These are phyloP conservation scores for Drosophila ercepeae DNA, from an alignment of 1,140 invertebrate genomes.

Conservation along the genomic window DNA sequence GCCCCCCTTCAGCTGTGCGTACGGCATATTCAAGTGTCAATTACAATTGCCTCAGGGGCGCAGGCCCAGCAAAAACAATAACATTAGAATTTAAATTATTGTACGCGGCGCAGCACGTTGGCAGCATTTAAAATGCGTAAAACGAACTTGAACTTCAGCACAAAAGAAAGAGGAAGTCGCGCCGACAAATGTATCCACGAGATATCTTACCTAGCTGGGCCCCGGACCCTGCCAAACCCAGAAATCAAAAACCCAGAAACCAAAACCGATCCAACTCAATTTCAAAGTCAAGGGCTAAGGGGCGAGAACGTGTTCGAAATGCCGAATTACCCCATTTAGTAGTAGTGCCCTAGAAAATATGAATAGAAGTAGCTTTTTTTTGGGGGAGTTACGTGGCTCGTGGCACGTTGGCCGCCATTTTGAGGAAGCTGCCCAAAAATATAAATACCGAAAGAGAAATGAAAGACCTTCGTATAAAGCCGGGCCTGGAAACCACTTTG, in stretches of 20 bases:
- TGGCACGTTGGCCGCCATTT: slow-evolving; percentile 62
- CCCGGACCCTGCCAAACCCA: background rate
- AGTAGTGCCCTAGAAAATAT: slow-evolving; percentile 34
- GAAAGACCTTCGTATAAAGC: slow-evolving; percentile 49
- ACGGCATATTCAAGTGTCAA: slow-evolving; percentile 66
- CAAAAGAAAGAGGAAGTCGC: slow-evolving; percentile 55
- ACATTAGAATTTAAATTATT: slow-evolving; percentile 51
- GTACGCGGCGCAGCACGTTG: slow-evolving; percentile 42
- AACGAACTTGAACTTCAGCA: slow-evolving; percentile 75
- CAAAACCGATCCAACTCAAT: slow-evolving; percentile 22
- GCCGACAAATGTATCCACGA: slow-evolving; percentile 11
- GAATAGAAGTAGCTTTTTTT: slow-evolving; percentile 1
- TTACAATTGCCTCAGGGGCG: slow-evolving; percentile 58
- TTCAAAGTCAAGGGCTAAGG: slow-evolving; percentile 75
- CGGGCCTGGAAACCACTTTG: slow-evolving; percentile 42
- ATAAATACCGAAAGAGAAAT: slow-evolving; percentile 52
- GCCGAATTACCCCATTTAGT: slow-evolving; percentile 32
- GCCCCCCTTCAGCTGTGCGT: slow-evolving; percentile 29
- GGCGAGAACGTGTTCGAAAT: slow-evolving; percentile 60
- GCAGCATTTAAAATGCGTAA: slow-evolving; percentile 68
- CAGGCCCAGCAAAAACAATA: slow-evolving; percentile 4
- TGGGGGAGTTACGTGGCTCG: slow-evolving; percentile 63
- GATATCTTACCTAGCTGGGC: slow-evolving; percentile 16
- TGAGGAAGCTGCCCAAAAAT: slow-evolving; percentile 15
- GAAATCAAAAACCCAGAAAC: slow-evolving; percentile 6